Evolutionary conservation across 2,888 invertebrate genomes (phyloP).

Genomic region (Erebia ligea): DNA sequence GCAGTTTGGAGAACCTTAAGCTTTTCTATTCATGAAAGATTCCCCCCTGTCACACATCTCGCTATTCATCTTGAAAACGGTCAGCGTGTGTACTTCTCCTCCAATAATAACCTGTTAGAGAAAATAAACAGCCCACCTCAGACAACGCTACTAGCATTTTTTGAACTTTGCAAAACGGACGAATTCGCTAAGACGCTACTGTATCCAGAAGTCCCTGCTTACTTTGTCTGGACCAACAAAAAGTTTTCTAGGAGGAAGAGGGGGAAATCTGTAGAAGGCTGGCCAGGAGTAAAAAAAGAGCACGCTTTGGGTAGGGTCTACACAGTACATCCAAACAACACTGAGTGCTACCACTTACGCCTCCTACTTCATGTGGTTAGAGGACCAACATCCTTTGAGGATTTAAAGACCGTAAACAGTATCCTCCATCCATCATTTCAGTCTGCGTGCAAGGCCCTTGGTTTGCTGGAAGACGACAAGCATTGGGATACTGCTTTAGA

Average conservation of each 20-base stretch:
- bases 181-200: slow-evolving; percentile 25
- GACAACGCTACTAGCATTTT: neutral
- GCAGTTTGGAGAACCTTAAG: slow-evolving; percentile 13
- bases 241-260: slow-evolving; percentile 49
- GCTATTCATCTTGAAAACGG: slow-evolving; percentile 42
- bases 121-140: neutral
- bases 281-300: slow-evolving; percentile 43
- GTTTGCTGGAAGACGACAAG: slow-evolving; percentile 7
- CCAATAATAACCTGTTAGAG: neutral
- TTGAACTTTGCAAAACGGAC: neutral
- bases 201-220: slow-evolving; percentile 29
- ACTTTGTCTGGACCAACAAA: slow-evolving; percentile 40
- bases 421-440: slow-evolving; percentile 30
- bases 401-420: slow-evolving; percentile 43
- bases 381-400: slow-evolving; percentile 42
- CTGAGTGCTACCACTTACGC: slow-evolving; percentile 53
- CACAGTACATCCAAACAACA: slow-evolving; percentile 51
- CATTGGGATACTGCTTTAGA: too few relatives aligned
- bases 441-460: slow-evolving; percentile 37
- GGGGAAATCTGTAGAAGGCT: slow-evolving; percentile 46
- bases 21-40: slow-evolving; percentile 21
- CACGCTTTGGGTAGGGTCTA: slow-evolving; percentile 52
- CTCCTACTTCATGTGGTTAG: slow-evolving; percentile 41
- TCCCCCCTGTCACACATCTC: slow-evolving; percentile 7
- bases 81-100: slow-evolving; percentile 32